A percentile compares a stretch with the other conserved stretches of the same genome.
These are phyloP conservation scores for Hirtodrosophila confusa DNA, from an alignment of 2,888 invertebrate genomes.

Conservation along the genomic window DNA sequence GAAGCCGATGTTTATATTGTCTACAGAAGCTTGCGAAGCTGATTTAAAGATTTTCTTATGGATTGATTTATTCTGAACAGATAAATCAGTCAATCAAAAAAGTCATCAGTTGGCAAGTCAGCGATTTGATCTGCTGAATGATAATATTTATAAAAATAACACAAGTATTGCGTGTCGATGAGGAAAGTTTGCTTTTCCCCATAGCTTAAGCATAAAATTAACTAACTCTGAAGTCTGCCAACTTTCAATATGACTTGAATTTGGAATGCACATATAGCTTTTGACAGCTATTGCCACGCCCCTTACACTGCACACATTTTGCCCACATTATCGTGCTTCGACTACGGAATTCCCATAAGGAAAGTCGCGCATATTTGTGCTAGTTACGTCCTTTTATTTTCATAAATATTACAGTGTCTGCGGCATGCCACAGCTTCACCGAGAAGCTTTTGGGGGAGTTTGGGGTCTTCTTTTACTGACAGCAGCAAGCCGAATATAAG, in stretches of 20 bases:
- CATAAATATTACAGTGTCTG: constrained; percentile 43
- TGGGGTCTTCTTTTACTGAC: constrained; percentile 22
- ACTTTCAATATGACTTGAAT: constrained; percentile 2
- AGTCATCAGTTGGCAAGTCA: too few species aligned
- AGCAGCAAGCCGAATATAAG: constrained; percentile 64
- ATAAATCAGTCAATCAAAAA: too few species aligned
- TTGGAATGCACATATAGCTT: not conserved
- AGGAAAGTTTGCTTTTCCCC: too few species aligned
- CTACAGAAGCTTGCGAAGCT: too few species aligned
- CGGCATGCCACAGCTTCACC: constrained; percentile 34
- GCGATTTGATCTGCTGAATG: too few species aligned
- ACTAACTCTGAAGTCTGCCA: not conserved
- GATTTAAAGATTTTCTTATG: too few species aligned
- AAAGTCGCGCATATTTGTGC: constrained; percentile 47
- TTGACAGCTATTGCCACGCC: constrained; percentile 16
- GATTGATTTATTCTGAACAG: too few species aligned
- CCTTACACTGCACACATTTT: constrained; percentile 1
- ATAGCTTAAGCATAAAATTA: too few species aligned
- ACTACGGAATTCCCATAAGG: constrained; percentile 39
- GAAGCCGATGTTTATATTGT: too few species aligned
- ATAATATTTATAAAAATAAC: too few species aligned
- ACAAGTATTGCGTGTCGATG: too few species aligned
- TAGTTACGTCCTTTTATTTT: constrained; percentile 34
- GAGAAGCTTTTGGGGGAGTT: not conserved
- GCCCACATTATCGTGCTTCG: constrained; percentile 20